A percentile compares a stretch with the other conserved stretches of the same genome.
phyloP scores from a whole-genome alignment of 1,140 invertebrate genomes.

The Apis laboriosa region DNA sequence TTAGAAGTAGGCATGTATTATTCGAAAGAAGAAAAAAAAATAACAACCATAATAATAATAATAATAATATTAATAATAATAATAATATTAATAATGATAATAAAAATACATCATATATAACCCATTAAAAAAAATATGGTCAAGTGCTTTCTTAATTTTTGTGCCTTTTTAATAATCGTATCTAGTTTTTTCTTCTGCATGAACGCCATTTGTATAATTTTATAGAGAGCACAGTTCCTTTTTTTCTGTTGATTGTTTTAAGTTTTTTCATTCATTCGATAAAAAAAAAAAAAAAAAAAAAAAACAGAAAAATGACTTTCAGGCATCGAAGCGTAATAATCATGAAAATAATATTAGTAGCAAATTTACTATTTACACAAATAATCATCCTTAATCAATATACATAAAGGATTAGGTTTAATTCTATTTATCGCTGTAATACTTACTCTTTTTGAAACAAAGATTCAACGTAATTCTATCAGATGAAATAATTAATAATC shows the following conservation, averaged over 20 bases:
- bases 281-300: not conserved
- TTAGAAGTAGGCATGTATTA: slow-evolving; percentile 67
- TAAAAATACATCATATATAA: slow-evolving; percentile 69
- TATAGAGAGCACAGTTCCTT: slow-evolving; percentile 34
- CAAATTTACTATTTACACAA: slow-evolving; percentile 14
- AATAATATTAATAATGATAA: slow-evolving; percentile 45
- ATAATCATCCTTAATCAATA: not conserved
- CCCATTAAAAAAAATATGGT: slow-evolving; percentile 55
- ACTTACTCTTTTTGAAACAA: not conserved
- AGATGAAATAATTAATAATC: not conserved
- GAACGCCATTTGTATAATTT: slow-evolving; percentile 12
- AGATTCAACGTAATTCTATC: not conserved
- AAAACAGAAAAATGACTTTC: not conserved
- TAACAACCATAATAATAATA: not conserved
- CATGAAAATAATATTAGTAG: slow-evolving; percentile 17
- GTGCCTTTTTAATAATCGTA: slow-evolving; percentile 72
- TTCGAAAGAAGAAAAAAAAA: slow-evolving; percentile 28
- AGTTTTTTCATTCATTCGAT: not conserved
- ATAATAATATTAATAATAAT: not conserved
- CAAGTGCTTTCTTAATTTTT: slow-evolving; percentile 76
- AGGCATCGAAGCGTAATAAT: not conserved
- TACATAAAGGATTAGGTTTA: slow-evolving; percentile 10
- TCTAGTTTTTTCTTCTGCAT: slow-evolving; percentile 42
- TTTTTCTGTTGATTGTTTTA: slow-evolving; percentile 16
- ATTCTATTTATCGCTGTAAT: slow-evolving; percentile 22